Conservation (phyloP, 2,888 invertebrate species). For the Aphidius colemani region DNA sequence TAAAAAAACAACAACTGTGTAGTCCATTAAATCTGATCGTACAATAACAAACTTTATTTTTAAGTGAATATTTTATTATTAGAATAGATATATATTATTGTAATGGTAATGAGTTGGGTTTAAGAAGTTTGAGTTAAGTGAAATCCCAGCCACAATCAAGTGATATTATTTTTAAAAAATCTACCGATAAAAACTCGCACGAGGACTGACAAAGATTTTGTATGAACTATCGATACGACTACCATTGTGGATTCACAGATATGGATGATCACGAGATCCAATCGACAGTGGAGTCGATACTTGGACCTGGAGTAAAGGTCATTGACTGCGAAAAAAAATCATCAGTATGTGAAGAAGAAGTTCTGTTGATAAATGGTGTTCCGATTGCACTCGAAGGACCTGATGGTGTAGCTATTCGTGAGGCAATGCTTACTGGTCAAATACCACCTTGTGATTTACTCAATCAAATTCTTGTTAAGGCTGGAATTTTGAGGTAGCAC, state of each 20-base stretch:
- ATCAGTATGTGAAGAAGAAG: constrained; percentile 73
- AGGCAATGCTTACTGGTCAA: constrained; percentile 71
- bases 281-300: constrained; percentile 75
- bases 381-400: constrained; percentile 71
- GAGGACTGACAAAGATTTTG: constrained; percentile 25
- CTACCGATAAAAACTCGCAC: constrained; percentile 30
- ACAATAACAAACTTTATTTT: too few species aligned
- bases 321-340: constrained; percentile 76
- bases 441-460: constrained; percentile 74
- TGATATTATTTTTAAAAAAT: too few species aligned
- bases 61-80: too few species aligned
- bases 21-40: too few species aligned
- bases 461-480: constrained; percentile 71
- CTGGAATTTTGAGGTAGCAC: constrained; percentile 65
- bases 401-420: constrained; percentile 71
- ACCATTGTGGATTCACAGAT: constrained; percentile 34
- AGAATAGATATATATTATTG: too few species aligned
- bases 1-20: too few species aligned
- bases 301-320: constrained; percentile 73
- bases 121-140: too few species aligned
- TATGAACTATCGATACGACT: constrained; percentile 19
- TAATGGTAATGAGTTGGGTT: too few species aligned
- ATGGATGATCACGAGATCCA: constrained; percentile 77
- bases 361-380: constrained; percentile 72
- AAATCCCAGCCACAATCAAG: too few species aligned